A percentile compares a stretch with the other conserved stretches of the same genome.
Conservation (phyloP, 2,113 vertebrate species). For the Chlorodrepanis virens region DNA sequence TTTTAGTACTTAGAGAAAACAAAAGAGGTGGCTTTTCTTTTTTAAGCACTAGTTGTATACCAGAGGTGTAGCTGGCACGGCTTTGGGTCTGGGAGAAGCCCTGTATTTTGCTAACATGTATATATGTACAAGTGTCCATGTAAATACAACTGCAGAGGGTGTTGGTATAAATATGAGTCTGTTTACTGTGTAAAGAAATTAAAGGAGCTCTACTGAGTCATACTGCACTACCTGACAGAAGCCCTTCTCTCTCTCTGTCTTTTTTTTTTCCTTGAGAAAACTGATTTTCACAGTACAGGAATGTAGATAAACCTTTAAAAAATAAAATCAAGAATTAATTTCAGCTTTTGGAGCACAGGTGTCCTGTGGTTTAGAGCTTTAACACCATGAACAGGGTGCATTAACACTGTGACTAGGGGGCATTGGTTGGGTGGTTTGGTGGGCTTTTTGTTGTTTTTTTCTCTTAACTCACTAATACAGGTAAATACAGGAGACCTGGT, state of each 20-base stretch:
- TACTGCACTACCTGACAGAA: constrained; percentile 63
- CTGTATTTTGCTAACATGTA: constrained; percentile 79
- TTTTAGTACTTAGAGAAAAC: constrained; percentile 5
- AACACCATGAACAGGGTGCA: not conserved
- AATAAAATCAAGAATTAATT: not conserved
- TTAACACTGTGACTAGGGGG: not conserved
- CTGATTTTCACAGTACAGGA: not conserved
- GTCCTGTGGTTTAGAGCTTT: not conserved
- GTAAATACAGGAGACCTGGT: not conserved
- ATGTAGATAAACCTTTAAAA: not conserved
- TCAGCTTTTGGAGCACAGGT: not conserved
- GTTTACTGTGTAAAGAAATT: constrained; percentile 71
- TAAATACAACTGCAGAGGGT: constrained; percentile 67
- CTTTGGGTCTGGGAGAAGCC: constrained; percentile 53
- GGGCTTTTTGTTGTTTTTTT: not conserved
- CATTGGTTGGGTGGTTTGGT: not conserved
- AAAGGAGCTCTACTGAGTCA: constrained; percentile 51
- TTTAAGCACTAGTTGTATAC: constrained; percentile 41
- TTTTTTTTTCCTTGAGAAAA: not conserved
- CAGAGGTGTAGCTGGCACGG: constrained; percentile 19
- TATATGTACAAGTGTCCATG: constrained; percentile 75
- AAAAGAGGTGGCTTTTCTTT: not conserved
- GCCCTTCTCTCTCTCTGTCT: not conserved
- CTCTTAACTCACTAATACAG: not conserved
- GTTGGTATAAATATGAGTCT: constrained; percentile 57